Percentiles rank a stretch among this genome's conserved stretches.
Evolutionary conservation across 2,797 vertebrate genomes (phyloP).

Genomic region (Cheirogaleus major): DNA sequence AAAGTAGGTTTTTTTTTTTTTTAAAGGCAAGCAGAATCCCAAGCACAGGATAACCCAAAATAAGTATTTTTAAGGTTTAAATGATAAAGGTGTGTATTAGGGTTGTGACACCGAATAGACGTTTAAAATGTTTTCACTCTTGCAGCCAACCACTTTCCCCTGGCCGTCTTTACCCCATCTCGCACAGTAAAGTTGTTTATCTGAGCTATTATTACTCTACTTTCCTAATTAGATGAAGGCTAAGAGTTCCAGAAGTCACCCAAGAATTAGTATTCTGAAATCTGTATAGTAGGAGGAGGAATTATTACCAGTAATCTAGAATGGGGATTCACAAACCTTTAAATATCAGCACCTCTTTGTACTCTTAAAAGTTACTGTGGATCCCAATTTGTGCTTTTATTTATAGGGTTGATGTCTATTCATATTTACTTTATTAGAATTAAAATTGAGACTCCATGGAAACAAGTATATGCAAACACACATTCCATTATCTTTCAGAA

Average conservation of each 20-base stretch:
- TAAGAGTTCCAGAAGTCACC: not conserved
- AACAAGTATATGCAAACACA: not conserved
- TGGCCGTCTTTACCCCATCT: not conserved
- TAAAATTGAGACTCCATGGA: not conserved
- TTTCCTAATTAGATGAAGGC: slow-evolving; percentile 7
- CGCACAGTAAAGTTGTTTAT: not conserved
- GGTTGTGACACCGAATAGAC: not conserved
- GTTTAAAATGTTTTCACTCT: not conserved
- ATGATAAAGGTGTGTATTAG: not conserved
- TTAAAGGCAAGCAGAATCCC: not conserved
- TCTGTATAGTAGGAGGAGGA: not conserved
- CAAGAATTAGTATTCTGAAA: not conserved
- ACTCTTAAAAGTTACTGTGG: not conserved
- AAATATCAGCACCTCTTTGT: not conserved
- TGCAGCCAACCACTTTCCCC: not conserved
- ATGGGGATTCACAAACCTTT: not conserved
- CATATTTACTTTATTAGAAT: not conserved
- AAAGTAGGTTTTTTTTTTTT: not conserved
- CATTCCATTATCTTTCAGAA: not conserved
- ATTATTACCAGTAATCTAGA: not conserved
- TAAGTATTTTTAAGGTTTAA: slow-evolving; percentile 30
- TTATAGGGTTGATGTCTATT: not conserved
- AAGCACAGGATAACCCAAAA: not conserved
- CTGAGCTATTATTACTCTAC: not conserved
- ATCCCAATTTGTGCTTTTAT: not conserved